Percentiles rank a stretch among this genome's conserved stretches.
These are phyloP conservation scores for Ooceraea biroi DNA, from an alignment of 1,140 invertebrate species.

Conservation along the genomic window DNA sequence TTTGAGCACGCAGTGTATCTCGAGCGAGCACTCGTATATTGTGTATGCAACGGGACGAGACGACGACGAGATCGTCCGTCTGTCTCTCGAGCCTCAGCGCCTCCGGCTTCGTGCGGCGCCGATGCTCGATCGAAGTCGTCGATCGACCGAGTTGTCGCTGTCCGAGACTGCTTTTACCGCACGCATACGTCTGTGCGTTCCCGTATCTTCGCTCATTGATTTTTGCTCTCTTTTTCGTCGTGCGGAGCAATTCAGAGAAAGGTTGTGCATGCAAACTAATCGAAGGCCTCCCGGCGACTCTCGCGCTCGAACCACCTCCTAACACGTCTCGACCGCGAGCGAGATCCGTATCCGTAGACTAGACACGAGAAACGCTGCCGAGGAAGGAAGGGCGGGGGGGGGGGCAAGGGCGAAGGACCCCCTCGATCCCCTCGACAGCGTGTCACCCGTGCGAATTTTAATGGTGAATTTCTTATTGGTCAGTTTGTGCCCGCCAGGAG, in stretches of 20 bases:
- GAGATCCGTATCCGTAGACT: constrained; percentile 56
- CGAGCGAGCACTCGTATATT: constrained; percentile 46
- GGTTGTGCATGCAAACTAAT: constrained; percentile 86
- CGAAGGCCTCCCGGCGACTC: constrained; percentile 48
- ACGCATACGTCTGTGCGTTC: constrained; percentile 17
- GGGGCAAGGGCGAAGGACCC: constrained; percentile 9
- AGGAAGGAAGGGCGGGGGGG: constrained; percentile 21
- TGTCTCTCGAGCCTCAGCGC: constrained; percentile 46
- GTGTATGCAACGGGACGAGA: constrained; percentile 37
- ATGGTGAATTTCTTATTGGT: constrained; percentile 85
- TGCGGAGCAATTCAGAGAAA: constrained; percentile 71
- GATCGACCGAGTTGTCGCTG: constrained; percentile 26
- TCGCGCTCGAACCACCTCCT: constrained; percentile 28
- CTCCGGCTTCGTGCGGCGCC: neutral
- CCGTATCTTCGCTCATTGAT: constrained; percentile 20
- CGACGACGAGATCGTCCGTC: constrained; percentile 41
- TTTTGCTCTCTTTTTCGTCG: constrained; percentile 10
- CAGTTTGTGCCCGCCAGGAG: constrained; percentile 94
- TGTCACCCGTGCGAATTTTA: constrained; percentile 77
- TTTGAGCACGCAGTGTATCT: constrained; percentile 57
- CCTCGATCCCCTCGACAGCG: constrained; percentile 58
- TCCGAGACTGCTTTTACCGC: constrained; percentile 39
- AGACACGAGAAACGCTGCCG: constrained; percentile 64
- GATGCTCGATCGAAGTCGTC: constrained; percentile 40
- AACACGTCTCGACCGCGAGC: constrained; percentile 27